Base-by-base conservation (phyloP, 2,888 invertebrate species). In the Ellobium chinense region DNA sequence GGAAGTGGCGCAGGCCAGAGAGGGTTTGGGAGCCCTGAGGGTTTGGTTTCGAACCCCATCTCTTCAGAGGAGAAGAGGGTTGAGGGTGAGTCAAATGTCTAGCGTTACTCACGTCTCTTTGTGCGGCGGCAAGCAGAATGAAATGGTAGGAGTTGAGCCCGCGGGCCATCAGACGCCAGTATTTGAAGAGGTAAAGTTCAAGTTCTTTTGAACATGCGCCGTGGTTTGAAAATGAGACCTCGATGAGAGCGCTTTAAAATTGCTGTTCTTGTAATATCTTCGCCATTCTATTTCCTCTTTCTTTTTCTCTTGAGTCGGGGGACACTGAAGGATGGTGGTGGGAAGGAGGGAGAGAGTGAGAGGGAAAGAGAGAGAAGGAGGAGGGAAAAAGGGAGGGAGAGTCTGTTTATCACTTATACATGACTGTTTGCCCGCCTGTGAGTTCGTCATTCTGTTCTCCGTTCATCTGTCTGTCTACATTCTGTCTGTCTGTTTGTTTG, bases 161-260 rank as follows among this genome's bases (percentile, higher is more conserved):
- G n/a, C 4, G 21, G 66, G 66, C 18, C 18, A 37, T 14, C 66
- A 37, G 36, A 66, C 34, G 66, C 5, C 66, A 24, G 36, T 66
- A 66, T 66, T 66, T 66, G 66, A 66, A 66, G 36, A 66, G 66
- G 34, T 7, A 66, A 66, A 66, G 66, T 66, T 66, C 66, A 66
- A 37, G 66, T 37, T 36, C 34, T n/a, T 66, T 66, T 34, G 66
- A 66, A 66, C 66, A 66, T 66, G 66, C n/a, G 31, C 34, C 14
- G 36, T 34, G 66, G 66, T 31, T 66, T 18, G n/a, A 36, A 66
- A 66, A 66, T 34, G 66, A 66, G 36, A 31, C 34, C 24, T 29
- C 62, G n/a, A 27, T 27, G 14, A 27, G 27, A 62, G n/a, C 62
- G 4, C 29, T 29, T n/a, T 62, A n/a, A 62, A 62, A 62, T 27